Percentiles rank a stretch among this genome's conserved stretches.
phyloP scores from a whole-genome alignment of 2,888 invertebrate genomes.

The Aproaerema taeniolella region DNA sequence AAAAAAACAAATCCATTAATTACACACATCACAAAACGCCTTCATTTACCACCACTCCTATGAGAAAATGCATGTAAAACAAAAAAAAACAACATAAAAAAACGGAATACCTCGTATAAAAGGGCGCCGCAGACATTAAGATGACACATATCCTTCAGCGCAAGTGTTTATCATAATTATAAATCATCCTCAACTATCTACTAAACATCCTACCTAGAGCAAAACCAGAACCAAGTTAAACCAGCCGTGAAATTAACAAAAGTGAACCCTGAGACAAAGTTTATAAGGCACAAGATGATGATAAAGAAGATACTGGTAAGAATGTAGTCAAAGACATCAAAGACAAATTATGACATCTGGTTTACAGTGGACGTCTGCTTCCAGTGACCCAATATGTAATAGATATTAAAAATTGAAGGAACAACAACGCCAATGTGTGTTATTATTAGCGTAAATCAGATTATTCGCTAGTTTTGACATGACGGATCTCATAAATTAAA shows the following conservation, averaged over 20 bases:
- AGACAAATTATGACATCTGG: conserved; percentile 42
- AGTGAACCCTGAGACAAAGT: conserved; percentile 4
- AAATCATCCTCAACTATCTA: conserved; percentile 36
- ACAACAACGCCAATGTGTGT: background rate
- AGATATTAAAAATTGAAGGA: conserved; percentile 4
- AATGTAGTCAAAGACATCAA: conserved; percentile 31
- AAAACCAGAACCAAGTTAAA: conserved; percentile 6
- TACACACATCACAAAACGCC: too few species aligned
- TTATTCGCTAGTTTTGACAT: conserved; percentile 7
- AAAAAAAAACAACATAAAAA: background rate
- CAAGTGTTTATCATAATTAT: conserved; percentile 42
- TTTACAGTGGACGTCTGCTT: conserved; percentile 34
- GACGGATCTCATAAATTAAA: conserved; percentile 5
- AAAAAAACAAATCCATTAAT: too few species aligned
- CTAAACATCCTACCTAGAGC: conserved; percentile 18
- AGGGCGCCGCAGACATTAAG: conserved; percentile 17
- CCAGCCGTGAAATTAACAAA: background rate
- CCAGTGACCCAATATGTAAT: conserved; percentile 11
- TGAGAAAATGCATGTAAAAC: background rate
- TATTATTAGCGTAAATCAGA: conserved; percentile 4
- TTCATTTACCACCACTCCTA: too few species aligned
- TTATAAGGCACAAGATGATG: background rate
- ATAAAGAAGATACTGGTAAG: conserved; percentile 15
- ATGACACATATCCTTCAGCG: conserved; percentile 47
- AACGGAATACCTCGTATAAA: conserved; percentile 1